Conservation (phyloP, 2,113 vertebrate genomes). For the Turdus rufiventris region DNA sequence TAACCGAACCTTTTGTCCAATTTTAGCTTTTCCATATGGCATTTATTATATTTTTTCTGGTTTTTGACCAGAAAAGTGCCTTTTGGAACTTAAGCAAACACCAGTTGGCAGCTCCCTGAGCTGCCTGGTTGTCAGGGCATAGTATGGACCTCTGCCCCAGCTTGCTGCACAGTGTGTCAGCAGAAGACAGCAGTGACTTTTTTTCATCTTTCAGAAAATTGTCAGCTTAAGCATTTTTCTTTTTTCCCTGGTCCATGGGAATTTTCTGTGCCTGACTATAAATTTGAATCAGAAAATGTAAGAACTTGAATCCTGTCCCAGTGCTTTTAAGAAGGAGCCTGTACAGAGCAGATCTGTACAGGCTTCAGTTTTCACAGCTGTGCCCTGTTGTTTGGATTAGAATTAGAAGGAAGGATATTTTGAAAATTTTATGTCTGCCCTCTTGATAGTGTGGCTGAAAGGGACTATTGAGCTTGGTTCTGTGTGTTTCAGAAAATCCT, state of each 20-base stretch:
- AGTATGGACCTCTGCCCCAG: not conserved
- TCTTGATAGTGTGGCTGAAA: constrained; percentile 6
- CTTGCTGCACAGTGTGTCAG: not conserved
- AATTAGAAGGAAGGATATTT: constrained; percentile 41
- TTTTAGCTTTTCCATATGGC: not conserved
- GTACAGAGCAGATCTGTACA: not conserved
- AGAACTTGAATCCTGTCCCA: not conserved
- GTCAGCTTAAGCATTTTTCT: not conserved
- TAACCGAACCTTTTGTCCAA: not conserved
- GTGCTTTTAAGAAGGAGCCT: not conserved
- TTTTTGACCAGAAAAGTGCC: not conserved
- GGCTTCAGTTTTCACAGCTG: constrained; percentile 62
- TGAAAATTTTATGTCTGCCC: not conserved
- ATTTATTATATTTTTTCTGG: not conserved
- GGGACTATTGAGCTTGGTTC: not conserved
- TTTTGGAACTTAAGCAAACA: not conserved
- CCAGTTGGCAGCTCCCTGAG: not conserved
- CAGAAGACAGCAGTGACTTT: not conserved
- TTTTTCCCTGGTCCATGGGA: not conserved
- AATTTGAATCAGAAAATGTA: not conserved
- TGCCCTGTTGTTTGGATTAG: constrained; percentile 47
- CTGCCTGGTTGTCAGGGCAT: not conserved
- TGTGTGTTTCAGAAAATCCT: not conserved
- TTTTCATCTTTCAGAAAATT: not conserved
- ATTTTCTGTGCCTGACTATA: not conserved